Evolutionary conservation across 2,797 vertebrate genomes (phyloP), one percentile per base, ranked within the genome.

Genomic region (Chiroxiphia lanceolata): DNA sequence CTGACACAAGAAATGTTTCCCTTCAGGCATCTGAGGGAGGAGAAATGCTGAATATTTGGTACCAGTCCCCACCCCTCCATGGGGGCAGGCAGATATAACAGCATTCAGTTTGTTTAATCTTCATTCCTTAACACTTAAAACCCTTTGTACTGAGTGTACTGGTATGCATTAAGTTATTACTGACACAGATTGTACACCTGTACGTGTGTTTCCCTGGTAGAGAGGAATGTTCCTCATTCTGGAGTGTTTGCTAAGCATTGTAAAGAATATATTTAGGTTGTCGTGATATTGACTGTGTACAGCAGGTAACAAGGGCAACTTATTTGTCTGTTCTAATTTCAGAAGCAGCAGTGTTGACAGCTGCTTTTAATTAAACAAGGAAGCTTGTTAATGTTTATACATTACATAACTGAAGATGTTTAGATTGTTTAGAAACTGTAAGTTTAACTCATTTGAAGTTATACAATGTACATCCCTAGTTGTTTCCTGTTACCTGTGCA

Each of bases 1-100:
- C 36, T 65, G 40, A 25, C 4, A 6, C 10, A 88, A 81, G 29
- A 87, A 77, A 40, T 53, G 19, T 64, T 76, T 51, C n/a, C 22
- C 40, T 72, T 75, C 57, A 47, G 85, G 69, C 59, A 78, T 51
- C 56, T 34, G 44, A 83, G 40, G 54, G 61, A 75, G 60, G 45
- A 85, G 44, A 61, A 78, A 59, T 61, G 2, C 44, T 86, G 59
- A 88, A 42, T 91, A 45, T 51, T 83, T 96, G 61, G 51, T 71
- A 59, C 13, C 15, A 48, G 45, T 85, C 69, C 21, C 13, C 27
- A 48, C 36, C 54, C 50, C 87, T 87, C 61, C 57, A 26, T 64
- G 54, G 9, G 15, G 3, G 8, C 77, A 65, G 57, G 60, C 38
- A 53, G 53, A 38, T 71, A 48, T 9, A 20, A 1, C 77, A 40